Conservation (phyloP, 2,113 vertebrate genomes). For the Gasterosteus aculeatus region DNA sequence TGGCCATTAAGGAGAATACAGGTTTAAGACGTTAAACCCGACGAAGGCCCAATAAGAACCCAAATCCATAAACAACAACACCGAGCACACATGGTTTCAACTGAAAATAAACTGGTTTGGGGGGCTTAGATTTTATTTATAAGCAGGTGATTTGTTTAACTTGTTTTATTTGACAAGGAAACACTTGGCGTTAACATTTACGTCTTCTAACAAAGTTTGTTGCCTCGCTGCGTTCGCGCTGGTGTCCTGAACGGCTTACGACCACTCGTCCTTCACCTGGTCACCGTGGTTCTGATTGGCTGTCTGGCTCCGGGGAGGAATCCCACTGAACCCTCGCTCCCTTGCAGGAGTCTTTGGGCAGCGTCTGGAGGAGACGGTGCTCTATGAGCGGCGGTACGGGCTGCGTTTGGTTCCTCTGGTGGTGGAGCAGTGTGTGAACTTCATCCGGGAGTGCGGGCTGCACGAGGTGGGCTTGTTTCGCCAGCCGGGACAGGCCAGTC, state of each 20-base stretch:
- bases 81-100: neutral
- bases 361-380: constrained; percentile 82
- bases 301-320: neutral
- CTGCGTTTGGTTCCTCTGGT: constrained; percentile 80
- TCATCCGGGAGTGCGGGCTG: constrained; percentile 79
- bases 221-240: neutral
- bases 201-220: neutral
- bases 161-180: neutral
- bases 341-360: constrained; percentile 81
- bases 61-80: neutral
- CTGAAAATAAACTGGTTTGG: neutral
- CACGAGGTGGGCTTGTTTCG: constrained; percentile 83
- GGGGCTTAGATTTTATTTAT: neutral
- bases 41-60: neutral
- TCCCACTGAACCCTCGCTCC: neutral
- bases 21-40: neutral
- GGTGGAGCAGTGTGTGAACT: constrained; percentile 83
- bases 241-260: too few relatives aligned
- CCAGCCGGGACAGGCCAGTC: constrained; percentile 79
- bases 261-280: neutral
- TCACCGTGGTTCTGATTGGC: neutral
- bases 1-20: neutral
- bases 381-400: constrained; percentile 82
- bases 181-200: neutral
- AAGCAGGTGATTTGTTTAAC: neutral